Conservation (phyloP, 2,113 vertebrate species). For the Cisticola juncidis region DNA sequence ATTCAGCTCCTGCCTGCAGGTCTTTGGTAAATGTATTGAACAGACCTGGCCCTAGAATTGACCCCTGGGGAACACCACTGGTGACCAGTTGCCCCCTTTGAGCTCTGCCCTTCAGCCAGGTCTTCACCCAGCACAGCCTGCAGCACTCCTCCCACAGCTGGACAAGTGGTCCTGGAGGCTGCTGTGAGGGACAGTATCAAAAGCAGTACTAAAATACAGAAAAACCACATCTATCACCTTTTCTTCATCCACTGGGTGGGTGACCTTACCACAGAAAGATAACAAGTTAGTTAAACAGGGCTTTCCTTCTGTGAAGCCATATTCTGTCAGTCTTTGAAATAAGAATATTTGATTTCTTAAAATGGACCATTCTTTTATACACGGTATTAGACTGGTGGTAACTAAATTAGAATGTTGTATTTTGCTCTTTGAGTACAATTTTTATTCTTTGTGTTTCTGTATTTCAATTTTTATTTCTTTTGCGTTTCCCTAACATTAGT, state of each 20-base stretch:
- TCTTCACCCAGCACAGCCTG: neutral
- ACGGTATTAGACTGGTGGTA: neutral
- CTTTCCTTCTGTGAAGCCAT: neutral
- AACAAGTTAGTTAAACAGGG: neutral
- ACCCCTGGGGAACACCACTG: neutral
- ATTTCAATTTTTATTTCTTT: neutral
- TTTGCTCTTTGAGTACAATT: neutral
- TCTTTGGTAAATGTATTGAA: neutral
- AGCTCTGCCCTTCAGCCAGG: neutral
- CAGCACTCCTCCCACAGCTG: neutral
- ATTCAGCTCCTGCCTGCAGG: neutral
- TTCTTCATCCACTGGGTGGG: neutral
- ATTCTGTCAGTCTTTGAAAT: neutral
- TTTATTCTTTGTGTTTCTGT: neutral
- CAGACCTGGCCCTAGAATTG: neutral
- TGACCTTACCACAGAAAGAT: neutral
- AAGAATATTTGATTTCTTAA: neutral
- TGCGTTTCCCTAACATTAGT: neutral
- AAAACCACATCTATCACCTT: accelerated
- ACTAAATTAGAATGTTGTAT: neutral
- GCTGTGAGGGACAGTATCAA: neutral
- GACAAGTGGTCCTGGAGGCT: neutral
- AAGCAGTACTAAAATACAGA: neutral
- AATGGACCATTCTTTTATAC: neutral
- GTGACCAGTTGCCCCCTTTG: neutral